Evolutionary conservation across 2,113 vertebrate genomes (phyloP).

Genomic region (Trogon melanurus): DNA sequence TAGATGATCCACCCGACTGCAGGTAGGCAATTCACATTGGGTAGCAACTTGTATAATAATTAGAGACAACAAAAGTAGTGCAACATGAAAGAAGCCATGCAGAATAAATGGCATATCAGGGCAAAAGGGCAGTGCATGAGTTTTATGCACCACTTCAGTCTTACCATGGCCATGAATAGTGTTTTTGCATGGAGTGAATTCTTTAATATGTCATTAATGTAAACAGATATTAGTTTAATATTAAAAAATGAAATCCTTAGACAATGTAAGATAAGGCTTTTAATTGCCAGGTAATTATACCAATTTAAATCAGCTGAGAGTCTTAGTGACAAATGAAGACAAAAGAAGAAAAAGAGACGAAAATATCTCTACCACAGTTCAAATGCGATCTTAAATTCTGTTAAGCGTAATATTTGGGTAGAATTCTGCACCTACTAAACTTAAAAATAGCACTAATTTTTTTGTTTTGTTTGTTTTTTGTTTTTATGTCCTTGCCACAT

Average conservation of each 20-base stretch:
- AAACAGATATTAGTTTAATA: background rate
- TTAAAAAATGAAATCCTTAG: background rate
- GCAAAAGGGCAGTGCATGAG: background rate
- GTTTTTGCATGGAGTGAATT: background rate
- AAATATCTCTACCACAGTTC: background rate
- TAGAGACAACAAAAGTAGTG: background rate
- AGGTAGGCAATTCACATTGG: background rate
- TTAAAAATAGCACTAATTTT: background rate
- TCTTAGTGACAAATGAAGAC: background rate
- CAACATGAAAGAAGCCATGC: background rate
- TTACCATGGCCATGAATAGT: background rate
- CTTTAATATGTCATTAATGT: background rate
- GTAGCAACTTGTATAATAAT: background rate
- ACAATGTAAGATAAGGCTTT: background rate
- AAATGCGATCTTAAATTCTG: background rate
- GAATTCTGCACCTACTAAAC: background rate
- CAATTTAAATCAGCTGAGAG: constrained; percentile 1
- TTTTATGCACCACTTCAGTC: background rate
- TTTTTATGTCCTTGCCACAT: background rate
- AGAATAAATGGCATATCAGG: background rate
- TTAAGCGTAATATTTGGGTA: background rate
- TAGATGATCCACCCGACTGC: background rate
- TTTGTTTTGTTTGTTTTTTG: background rate
- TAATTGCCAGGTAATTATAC: background rate
- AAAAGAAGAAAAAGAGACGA: background rate